These are phyloP conservation scores for Calephelis perditalis DNA, from an alignment of 2,888 invertebrate species.

Conservation along the genomic window DNA sequence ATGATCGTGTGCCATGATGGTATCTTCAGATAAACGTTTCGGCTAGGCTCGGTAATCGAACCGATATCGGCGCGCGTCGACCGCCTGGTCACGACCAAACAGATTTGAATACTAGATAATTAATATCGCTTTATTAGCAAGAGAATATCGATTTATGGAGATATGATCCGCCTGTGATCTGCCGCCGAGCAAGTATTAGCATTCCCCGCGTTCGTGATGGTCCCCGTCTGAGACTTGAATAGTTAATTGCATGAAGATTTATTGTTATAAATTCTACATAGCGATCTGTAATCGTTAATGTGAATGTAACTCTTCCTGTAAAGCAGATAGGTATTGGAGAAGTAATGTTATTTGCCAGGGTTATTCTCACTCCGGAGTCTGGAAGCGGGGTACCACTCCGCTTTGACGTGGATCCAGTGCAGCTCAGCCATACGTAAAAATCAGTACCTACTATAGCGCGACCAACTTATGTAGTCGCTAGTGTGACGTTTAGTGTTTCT, in stretches of 20 bases:
- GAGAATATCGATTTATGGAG: slow-evolving; percentile 71
- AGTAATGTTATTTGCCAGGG: no score
- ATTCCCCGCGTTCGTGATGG: background rate
- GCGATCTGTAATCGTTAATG: no score
- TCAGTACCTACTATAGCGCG: no score
- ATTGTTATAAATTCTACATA: background rate
- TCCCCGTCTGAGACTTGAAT: background rate
- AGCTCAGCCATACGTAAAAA: no score
- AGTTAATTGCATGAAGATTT: slow-evolving; percentile 5
- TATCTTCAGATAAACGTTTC: slow-evolving; percentile 3
- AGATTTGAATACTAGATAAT: slow-evolving; percentile 78
- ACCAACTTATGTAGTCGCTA: no score
- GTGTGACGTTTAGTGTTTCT: no score
- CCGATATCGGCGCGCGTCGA: slow-evolving; percentile 33
- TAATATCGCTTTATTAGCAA: slow-evolving; percentile 75
- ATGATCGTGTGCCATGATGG: slow-evolving; percentile 3
- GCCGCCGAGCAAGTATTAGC: slow-evolving; percentile 28
- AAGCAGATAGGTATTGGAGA: no score
- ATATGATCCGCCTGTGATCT: slow-evolving; percentile 64
- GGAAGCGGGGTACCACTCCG: no score
- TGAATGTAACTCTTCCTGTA: no score
- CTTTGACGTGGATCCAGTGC: no score
- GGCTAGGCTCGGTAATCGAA: slow-evolving; percentile 34
- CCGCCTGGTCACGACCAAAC: slow-evolving; percentile 47
- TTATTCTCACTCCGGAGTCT: no score